Evolutionary conservation across 1,140 invertebrate genomes (phyloP).

Genomic region (Drosophila triauraria): DNA sequence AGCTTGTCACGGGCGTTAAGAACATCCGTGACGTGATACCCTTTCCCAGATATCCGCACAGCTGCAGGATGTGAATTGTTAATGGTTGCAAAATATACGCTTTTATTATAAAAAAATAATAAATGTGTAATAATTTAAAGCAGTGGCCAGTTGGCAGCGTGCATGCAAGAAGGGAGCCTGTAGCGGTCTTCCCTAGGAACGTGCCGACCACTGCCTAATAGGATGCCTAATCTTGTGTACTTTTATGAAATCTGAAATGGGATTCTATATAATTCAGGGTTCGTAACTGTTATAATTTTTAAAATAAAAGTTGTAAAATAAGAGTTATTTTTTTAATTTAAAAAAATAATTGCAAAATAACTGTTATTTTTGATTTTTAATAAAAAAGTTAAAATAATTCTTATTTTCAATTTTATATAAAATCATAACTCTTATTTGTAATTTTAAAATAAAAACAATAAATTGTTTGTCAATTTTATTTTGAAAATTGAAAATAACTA

Average conservation of each 20-base stretch:
- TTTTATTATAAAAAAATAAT: slow-evolving; percentile 29
- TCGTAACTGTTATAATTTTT: too few species aligned
- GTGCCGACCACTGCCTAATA: not conserved
- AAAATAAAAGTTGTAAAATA: too few species aligned
- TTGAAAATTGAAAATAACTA: too few species aligned
- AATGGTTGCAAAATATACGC: slow-evolving; percentile 1
- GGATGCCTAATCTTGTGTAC: not conserved
- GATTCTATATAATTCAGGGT: slow-evolving; percentile 6
- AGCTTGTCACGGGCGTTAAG: slow-evolving; percentile 91
- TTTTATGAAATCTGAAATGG: slow-evolving; percentile 3
- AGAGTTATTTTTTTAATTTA: too few species aligned
- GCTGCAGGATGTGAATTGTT: slow-evolving; percentile 90
- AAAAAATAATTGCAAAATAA: too few species aligned
- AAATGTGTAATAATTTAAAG: slow-evolving; percentile 6
- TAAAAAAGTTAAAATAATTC: too few species aligned
- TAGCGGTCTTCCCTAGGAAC: not conserved
- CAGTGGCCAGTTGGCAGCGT: not conserved
- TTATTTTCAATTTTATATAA: too few species aligned
- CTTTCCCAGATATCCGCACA: slow-evolving; percentile 97
- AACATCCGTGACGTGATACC: slow-evolving; percentile 98
- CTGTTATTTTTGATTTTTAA: too few species aligned
- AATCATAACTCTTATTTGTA: too few species aligned
- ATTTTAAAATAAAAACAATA: too few species aligned
- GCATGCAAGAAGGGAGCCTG: not conserved
- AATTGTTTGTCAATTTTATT: too few species aligned